Conservation (phyloP, 2,888 invertebrate genomes). For the Sympetrum striolatum region DNA sequence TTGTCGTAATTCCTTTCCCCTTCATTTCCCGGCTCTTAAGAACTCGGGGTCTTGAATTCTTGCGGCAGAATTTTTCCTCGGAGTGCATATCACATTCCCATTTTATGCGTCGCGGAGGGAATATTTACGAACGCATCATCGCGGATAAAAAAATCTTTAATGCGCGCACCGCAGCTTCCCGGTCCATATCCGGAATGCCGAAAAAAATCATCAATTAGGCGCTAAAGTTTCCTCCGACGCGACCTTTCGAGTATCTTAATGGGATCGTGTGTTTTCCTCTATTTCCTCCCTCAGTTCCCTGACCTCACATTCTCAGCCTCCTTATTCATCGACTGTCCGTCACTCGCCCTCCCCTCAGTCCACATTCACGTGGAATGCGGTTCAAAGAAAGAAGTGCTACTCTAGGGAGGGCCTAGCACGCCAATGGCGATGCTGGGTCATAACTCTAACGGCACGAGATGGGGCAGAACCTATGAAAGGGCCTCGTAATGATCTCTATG, state of each 20-base stretch:
- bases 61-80: not conserved
- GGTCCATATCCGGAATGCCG: not conserved
- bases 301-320: conserved; percentile 25
- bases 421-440: conserved; percentile 15
- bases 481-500: conserved; percentile 24
- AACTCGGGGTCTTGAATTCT: too few relatives aligned
- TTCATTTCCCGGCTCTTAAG: too few relatives aligned
- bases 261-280: not conserved
- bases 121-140: not conserved
- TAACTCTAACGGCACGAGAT: conserved; percentile 8
- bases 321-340: conserved; percentile 15
- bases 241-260: not conserved
- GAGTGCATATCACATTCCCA: not conserved
- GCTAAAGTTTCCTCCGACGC: not conserved
- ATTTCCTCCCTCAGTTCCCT: not conserved
- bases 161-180: not conserved
- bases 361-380: conserved; percentile 19
- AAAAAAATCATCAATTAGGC: not conserved
- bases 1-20: too few relatives aligned
- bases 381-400: not conserved
- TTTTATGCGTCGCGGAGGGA: not conserved
- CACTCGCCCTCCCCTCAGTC: not conserved
- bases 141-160: not conserved
- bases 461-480: conserved; percentile 9
- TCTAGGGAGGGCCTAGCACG: not conserved